A percentile compares a stretch with the other conserved stretches of the same genome.
phyloP scores from a whole-genome alignment of 2,113 vertebrate genomes.

The Erythrocebus patas region DNA sequence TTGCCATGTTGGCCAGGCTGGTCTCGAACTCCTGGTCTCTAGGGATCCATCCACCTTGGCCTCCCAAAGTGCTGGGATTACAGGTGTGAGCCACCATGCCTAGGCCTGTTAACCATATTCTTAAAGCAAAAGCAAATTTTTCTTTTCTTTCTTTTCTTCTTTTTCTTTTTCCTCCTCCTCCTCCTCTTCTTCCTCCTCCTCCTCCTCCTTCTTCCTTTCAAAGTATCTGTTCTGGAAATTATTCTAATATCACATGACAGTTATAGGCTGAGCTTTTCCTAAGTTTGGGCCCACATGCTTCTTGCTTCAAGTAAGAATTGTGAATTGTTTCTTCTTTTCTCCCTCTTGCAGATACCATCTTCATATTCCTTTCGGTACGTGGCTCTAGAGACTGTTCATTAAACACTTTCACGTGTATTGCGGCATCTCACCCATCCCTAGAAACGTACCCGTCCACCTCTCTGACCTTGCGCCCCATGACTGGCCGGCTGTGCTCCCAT shows the following conservation, averaged over 20 bases:
- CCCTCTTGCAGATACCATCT: not conserved
- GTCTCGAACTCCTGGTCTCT: too few relatives aligned
- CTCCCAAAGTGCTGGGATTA: too few relatives aligned
- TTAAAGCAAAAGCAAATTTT: not conserved
- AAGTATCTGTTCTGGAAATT: not conserved
- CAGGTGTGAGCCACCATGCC: too few relatives aligned
- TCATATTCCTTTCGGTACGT: too few relatives aligned
- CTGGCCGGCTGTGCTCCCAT: fast-evolving
- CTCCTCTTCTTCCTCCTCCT: too few relatives aligned
- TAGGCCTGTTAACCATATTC: not conserved
- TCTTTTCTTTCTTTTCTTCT: not conserved
- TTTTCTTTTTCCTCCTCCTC: too few relatives aligned
- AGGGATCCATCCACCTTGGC: too few relatives aligned
- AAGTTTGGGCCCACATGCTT: not conserved
- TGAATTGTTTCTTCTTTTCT: not conserved
- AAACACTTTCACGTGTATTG: not conserved
- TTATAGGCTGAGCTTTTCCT: not conserved
- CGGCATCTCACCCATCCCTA: not conserved
- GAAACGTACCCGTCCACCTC: not conserved
- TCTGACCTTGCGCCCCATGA: not conserved
- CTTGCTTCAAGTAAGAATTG: not conserved
- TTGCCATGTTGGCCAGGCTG: too few relatives aligned
- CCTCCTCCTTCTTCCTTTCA: not conserved
- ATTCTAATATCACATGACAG: not conserved
- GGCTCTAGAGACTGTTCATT: not conserved